Evolutionary conservation across 2,888 invertebrate species (phyloP).

Genomic region (Pheosia gnoma): DNA sequence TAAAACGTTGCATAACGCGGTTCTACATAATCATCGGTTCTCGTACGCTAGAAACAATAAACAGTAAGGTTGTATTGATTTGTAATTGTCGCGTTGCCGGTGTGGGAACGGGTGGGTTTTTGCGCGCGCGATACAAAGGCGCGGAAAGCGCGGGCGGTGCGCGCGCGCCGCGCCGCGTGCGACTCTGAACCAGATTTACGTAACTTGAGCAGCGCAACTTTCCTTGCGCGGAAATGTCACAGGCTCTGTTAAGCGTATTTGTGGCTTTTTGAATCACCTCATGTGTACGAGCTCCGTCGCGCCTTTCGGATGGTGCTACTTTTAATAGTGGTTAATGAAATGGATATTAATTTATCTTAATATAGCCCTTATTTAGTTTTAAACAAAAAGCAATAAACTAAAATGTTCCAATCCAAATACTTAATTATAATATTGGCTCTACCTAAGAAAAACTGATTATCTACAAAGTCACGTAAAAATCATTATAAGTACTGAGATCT

Average conservation of each 20-base stretch:
- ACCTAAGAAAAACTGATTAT: too few species aligned
- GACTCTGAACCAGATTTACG: slow-evolving; percentile 71
- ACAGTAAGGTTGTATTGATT: slow-evolving; percentile 60
- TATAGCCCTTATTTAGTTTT: too few species aligned
- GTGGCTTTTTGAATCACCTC: slow-evolving; percentile 20
- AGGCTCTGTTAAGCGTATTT: slow-evolving; percentile 13
- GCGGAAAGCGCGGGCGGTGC: slow-evolving; percentile 57
- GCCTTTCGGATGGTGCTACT: background rate
- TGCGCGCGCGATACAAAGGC: slow-evolving; percentile 52
- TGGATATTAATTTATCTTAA: too few species aligned
- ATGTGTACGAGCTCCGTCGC: slow-evolving; percentile 3
- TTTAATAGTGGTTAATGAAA: too few species aligned
- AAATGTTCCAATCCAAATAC: too few species aligned
- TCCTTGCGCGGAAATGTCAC: slow-evolving; percentile 55
- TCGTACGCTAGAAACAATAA: slow-evolving; percentile 67
- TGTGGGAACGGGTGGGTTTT: slow-evolving; percentile 70
- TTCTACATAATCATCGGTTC: slow-evolving; percentile 59
- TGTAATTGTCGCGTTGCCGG: slow-evolving; percentile 62
- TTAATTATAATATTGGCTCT: too few species aligned
- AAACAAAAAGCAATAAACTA: too few species aligned
- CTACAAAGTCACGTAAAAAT: too few species aligned
- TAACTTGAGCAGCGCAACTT: slow-evolving; percentile 61
- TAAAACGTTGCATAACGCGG: slow-evolving; percentile 54
- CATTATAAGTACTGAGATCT: too few species aligned
- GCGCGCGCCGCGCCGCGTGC: slow-evolving; percentile 13